Evolutionary conservation across 2,113 vertebrate species (phyloP).

Genomic region (Oryzias curvinotus): DNA sequence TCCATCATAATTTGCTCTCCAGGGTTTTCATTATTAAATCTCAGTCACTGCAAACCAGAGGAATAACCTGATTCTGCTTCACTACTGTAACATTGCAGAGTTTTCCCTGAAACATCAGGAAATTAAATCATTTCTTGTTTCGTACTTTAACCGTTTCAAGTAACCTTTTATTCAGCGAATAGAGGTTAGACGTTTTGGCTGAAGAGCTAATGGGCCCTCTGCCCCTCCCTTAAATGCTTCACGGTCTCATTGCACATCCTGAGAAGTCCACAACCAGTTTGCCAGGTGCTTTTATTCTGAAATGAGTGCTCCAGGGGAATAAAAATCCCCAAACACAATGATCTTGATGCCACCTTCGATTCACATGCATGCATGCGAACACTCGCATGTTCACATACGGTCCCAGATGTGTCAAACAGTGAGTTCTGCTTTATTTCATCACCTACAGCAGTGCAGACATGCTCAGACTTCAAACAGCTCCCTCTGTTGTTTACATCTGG

Average conservation of each 20-base stretch:
- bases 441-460: background rate
- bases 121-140: too few species aligned
- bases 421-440: background rate
- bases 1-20: too few species aligned
- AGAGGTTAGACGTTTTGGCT: background rate
- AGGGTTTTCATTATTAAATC: too few species aligned
- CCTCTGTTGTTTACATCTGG: background rate
- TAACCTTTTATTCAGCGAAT: too few species aligned
- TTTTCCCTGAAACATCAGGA: too few species aligned
- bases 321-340: slow-evolving; percentile 22
- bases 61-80: too few species aligned
- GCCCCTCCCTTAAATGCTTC: slow-evolving; percentile 5
- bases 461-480: background rate
- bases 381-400: background rate
- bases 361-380: slow-evolving; percentile 3
- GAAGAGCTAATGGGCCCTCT: slow-evolving; percentile 3
- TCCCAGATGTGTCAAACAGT: background rate
- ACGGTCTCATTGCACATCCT: slow-evolving; percentile 17
- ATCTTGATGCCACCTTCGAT: slow-evolving; percentile 30
- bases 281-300: slow-evolving; percentile 1
- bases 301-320: slow-evolving; percentile 59
- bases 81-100: too few species aligned
- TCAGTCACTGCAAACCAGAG: too few species aligned
- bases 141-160: too few species aligned
- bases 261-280: slow-evolving; percentile 16